phyloP scores from a whole-genome alignment of 2,113 vertebrate genomes.

The Xiphophorus couchianus region DNA sequence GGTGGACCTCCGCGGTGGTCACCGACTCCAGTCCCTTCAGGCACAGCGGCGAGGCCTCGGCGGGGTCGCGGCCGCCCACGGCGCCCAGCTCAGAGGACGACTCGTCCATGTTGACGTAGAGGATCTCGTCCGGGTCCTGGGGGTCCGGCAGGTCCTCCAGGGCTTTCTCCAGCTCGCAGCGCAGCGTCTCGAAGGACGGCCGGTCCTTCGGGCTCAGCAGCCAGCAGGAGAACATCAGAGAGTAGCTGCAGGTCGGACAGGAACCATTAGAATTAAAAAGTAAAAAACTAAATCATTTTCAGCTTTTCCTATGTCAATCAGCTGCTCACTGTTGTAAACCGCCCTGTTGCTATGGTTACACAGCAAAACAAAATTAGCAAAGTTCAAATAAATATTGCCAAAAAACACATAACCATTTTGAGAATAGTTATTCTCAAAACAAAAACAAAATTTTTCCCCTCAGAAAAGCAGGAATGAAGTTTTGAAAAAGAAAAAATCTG shows the following conservation, averaged over 20 bases:
- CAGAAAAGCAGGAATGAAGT: too few species aligned
- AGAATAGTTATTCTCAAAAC: too few species aligned
- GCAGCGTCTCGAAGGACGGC: conserved; percentile 82
- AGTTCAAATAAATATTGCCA: too few species aligned
- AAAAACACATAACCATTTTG: too few species aligned
- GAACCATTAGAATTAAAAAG: too few species aligned
- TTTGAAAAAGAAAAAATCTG: too few species aligned
- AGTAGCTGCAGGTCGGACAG: conserved; percentile 78
- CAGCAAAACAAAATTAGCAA: too few species aligned
- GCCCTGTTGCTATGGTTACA: too few species aligned
- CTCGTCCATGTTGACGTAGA: conserved; percentile 94
- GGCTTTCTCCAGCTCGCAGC: conserved; percentile 85
- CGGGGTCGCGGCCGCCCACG: conserved; percentile 79
- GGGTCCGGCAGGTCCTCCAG: conserved; percentile 85
- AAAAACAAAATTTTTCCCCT: too few species aligned
- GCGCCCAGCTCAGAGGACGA: conserved; percentile 72
- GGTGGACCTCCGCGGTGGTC: conserved; percentile 83
- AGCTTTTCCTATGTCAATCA: too few species aligned
- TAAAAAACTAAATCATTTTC: too few species aligned
- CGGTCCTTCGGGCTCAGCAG: conserved; percentile 88
- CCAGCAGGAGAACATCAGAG: conserved; percentile 91
- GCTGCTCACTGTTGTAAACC: too few species aligned
- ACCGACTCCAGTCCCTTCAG: conserved; percentile 81
- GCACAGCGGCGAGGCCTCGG: conserved; percentile 55
- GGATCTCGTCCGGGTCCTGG: conserved; percentile 88